Conservation (phyloP, 2,113 vertebrate species). For the Platichthys stellatus region DNA sequence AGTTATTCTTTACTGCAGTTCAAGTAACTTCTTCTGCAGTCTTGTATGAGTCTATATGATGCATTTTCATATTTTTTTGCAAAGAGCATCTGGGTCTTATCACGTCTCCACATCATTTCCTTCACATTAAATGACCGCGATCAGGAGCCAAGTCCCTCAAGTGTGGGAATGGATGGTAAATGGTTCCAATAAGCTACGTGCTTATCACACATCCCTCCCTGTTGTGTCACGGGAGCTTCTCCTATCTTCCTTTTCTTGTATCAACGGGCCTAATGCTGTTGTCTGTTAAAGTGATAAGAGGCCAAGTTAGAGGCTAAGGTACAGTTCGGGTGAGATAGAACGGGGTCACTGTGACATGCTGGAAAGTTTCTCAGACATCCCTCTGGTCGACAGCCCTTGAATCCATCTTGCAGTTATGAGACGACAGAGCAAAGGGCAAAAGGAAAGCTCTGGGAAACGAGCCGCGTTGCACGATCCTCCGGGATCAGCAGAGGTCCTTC, state of each 20-base stretch:
- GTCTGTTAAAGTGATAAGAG: background rate
- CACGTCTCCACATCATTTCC: constrained; percentile 66
- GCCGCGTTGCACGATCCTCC: constrained; percentile 28
- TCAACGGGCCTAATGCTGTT: background rate
- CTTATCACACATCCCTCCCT: constrained; percentile 48
- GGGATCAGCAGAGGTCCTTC: constrained; percentile 21
- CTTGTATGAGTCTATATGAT: constrained; percentile 17
- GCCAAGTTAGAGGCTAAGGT: constrained; percentile 31
- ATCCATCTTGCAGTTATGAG: constrained; percentile 23
- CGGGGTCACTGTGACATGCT: constrained; percentile 25
- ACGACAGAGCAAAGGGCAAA: constrained; percentile 44
- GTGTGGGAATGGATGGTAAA: constrained; percentile 42
- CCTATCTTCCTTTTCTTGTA: background rate
- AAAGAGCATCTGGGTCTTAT: constrained; percentile 68
- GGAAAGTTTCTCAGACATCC: constrained; percentile 15
- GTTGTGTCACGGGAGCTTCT: constrained; percentile 6
- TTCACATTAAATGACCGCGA: constrained; percentile 43
- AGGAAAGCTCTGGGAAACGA: constrained; percentile 40
- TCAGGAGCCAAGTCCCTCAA: constrained; percentile 48
- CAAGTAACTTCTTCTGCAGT: constrained; percentile 28
- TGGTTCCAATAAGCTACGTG: constrained; percentile 47
- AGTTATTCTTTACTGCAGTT: constrained; percentile 31
- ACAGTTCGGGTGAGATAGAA: constrained; percentile 25
- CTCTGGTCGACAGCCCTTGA: background rate
- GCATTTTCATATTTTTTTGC: constrained; percentile 46